Evolutionary conservation across 2,113 vertebrate genomes (phyloP), one percentile per base, ranked within the genome.

Genomic region (Laterallus jamaicensis): DNA sequence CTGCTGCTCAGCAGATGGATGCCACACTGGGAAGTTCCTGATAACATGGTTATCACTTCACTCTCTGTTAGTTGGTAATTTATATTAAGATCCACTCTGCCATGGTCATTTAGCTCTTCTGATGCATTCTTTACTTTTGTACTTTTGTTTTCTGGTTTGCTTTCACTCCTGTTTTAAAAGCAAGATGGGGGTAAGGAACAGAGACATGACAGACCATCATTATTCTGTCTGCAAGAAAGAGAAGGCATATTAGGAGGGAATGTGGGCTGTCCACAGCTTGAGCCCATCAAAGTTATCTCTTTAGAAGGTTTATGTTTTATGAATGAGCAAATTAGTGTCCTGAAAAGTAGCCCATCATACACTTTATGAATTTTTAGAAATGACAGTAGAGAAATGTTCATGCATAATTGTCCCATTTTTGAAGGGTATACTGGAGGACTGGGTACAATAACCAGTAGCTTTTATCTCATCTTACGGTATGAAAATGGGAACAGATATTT

Each of bases 231-330:
- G 56, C 49, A 79, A 20, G 44, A 68, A 77, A 54, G 75, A 50
- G 91, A 70, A 97, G 70, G 54, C 68, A 21, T 73, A 68, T 77
- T 77, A 78, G 90, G 49, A 79, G 52, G 20, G 76, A 93, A 55
- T 7, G 19, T 56, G 32, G 80, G 73, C 91, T 94, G 94, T 95
- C 92, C 80, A 64, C 73, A 92, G 81, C 86, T 93, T 90, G 68
- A 92, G 79, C 73, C 79, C 82, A 49, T 93, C 79, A 88, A 68
- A 94, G 85, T 91, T 90, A 78, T 79, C 79, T 66, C 40, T 93
- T 97, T 67, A 50, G 90, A 95, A 95, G 76, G 81, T 85, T 95
- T 88, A 94, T 95, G 68, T 93, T 95, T 97, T 93, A 96, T 95
- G 81, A 96, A 96, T 96, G 96, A 96, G 86, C 64, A 88, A 91